Evolutionary conservation across 2,888 invertebrate genomes (phyloP).

Genomic region (Rotaria sp.): DNA sequence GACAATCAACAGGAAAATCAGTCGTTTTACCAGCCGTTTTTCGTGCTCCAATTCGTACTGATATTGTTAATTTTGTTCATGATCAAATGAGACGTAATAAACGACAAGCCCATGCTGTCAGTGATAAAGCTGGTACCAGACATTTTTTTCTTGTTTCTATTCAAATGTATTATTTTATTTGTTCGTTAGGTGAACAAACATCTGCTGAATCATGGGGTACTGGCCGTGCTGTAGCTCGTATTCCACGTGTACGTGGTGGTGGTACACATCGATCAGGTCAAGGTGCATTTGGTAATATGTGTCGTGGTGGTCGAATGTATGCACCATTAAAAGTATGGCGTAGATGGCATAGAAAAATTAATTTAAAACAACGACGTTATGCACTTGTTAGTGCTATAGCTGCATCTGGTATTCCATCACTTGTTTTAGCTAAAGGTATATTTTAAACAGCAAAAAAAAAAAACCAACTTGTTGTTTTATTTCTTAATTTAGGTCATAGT

Average conservation of each 20-base stretch:
- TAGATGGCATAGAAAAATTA: conserved; percentile 91
- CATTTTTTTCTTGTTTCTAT: background rate
- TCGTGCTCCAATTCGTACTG: conserved; percentile 93
- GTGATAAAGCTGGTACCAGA: conserved; percentile 82
- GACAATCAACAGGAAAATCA: conserved; percentile 70
- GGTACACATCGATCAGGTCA: conserved; percentile 99
- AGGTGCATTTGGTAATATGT: conserved; percentile 99
- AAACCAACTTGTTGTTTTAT: no score
- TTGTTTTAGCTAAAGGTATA: conserved; percentile 77
- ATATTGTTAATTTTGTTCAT: conserved; percentile 93
- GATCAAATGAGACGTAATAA: conserved; percentile 90
- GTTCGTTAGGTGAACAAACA: conserved; percentile 64
- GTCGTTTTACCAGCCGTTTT: conserved; percentile 86
- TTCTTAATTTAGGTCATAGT: conserved; percentile 57
- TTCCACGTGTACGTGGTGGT: conserved; percentile 97
- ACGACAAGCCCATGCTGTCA: conserved; percentile 92
- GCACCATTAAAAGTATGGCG: conserved; percentile 97
- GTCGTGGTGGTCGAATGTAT: conserved; percentile 98
- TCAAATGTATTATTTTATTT: background rate
- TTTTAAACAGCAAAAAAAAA: no score
- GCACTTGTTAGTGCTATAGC: conserved; percentile 94
- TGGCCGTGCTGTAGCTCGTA: conserved; percentile 98
- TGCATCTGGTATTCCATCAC: conserved; percentile 87
- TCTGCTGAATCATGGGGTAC: conserved; percentile 99
- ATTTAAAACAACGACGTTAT: conserved; percentile 88